Base-by-base conservation (phyloP, 2,797 vertebrate species). In the Epinephelus awoara region DNA sequence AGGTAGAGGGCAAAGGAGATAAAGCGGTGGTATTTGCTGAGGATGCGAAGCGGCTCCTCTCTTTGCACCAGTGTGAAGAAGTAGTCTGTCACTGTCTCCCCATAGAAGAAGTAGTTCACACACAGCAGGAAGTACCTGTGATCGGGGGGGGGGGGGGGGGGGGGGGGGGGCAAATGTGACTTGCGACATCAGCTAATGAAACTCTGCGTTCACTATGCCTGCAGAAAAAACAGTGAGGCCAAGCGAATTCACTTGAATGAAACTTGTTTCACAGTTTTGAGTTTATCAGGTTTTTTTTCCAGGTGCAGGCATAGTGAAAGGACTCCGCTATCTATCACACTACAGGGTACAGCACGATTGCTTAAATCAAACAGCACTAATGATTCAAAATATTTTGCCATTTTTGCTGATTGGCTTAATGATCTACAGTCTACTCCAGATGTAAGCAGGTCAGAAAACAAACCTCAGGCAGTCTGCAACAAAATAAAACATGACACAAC, bases 41-140 rank as follows among this genome's bases (percentile, higher is more conserved):
- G 97, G 87, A 99, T 99, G 12, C 98, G 90, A 81, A 99, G 92
- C 0, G 98, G 98, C 88, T 99, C 98, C 93, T 99, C 98, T 79
- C 98, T 94, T 89, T 99, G 98, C 77, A 99, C 98, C 95, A 99
- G 91, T 0, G 97, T 96, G 93, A 99, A 99, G 95, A 99, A 99
- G 92, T 97, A 99, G 92, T 99, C 98, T 0, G 98, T 99, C 79
- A 98, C 98, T 0, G 98, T 99, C 92, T 99, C 98, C 0, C 98
- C 98, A 0, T 99, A 99, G 95, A 99, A 99, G 91, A 99, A 99
- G 92, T 99, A 99, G 91, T 99, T 99, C 10, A 99, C 98, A 27
- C 98, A 99, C 74, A 99, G 93, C 85, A 99, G 94, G 90, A 99
- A 99, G 88, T 99, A 99, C 98, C 98, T 99, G 82, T 62, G 38